Percentiles rank a stretch among this genome's conserved stretches.
These are phyloP conservation scores for Mizuhopecten yessoensis DNA, from an alignment of 1,140 invertebrate genomes.

Conservation along the genomic window DNA sequence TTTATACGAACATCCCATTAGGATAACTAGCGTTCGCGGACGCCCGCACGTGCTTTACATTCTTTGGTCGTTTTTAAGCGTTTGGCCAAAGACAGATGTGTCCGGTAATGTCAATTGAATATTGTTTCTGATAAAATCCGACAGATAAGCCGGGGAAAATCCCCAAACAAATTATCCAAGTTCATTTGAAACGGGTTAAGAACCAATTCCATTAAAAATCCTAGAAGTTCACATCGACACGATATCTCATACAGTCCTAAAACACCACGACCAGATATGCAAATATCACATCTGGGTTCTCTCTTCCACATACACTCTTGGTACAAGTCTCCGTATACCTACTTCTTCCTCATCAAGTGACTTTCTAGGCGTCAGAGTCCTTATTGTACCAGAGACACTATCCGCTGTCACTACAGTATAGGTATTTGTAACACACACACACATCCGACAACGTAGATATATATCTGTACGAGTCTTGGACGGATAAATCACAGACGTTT, in stretches of 20 bases:
- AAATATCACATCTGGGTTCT: slow-evolving; percentile 1
- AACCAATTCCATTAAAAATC: slow-evolving; percentile 35
- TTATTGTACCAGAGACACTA: not conserved
- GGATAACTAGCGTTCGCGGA: not conserved
- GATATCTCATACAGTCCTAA: not conserved
- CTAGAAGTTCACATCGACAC: not conserved
- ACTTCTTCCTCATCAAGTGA: not conserved
- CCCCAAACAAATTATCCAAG: not conserved
- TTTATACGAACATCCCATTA: slow-evolving; percentile 33
- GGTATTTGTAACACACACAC: not conserved
- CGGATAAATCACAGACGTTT: slow-evolving; percentile 7
- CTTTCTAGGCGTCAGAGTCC: not conserved
- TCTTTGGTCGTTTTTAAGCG: not conserved
- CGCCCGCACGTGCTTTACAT: not conserved
- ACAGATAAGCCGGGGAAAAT: slow-evolving; percentile 25
- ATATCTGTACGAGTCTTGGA: not conserved
- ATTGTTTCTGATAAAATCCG: not conserved
- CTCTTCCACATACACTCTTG: not conserved
- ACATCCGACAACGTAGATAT: too few relatives aligned
- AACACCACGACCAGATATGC: not conserved
- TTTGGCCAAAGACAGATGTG: slow-evolving; percentile 31
- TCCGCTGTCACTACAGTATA: not conserved
- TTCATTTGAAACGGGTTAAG: slow-evolving; percentile 26
- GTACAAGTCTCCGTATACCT: not conserved
- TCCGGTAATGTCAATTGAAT: not conserved